phyloP scores from a whole-genome alignment of 2,888 invertebrate genomes.

The Yponomeuta plumbellus region DNA sequence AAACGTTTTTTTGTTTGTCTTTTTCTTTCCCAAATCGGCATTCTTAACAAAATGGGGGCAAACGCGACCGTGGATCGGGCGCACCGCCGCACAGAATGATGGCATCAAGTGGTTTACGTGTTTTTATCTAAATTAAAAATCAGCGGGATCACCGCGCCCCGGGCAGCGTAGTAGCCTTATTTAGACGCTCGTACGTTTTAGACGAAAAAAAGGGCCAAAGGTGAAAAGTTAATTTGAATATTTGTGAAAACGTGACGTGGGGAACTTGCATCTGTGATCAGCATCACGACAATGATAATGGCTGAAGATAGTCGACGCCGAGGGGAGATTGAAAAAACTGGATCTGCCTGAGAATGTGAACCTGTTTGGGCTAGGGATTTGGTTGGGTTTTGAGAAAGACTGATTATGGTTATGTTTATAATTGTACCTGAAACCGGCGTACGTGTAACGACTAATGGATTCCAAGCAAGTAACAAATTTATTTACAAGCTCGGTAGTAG shows the following conservation, averaged over 20 bases:
- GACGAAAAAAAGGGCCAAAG: not conserved
- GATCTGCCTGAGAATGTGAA: not conserved
- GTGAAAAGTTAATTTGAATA: conserved; percentile 8
- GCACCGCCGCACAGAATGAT: conserved; percentile 27
- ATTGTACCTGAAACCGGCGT: too few species aligned
- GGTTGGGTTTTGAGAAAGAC: not conserved
- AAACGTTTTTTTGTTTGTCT: too few species aligned
- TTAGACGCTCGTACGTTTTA: not conserved
- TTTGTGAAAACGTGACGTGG: not conserved
- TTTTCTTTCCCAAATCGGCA: not conserved
- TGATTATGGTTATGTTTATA: too few species aligned
- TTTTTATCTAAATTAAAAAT: conserved; percentile 66
- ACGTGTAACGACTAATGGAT: too few species aligned
- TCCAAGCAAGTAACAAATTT: too few species aligned
- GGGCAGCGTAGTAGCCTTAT: conserved; percentile 8
- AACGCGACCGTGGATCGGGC: not conserved
- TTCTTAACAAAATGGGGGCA: not conserved
- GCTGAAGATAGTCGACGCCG: not conserved
- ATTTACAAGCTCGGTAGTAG: too few species aligned
- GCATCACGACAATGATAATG: not conserved
- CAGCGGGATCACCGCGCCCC: conserved; percentile 33
- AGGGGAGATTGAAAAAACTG: not conserved
- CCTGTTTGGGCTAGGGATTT: not conserved
- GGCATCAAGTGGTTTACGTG: conserved; percentile 37
- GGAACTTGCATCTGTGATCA: not conserved